Evolutionary conservation across 2,888 invertebrate genomes (phyloP).

Genomic region (Pseudococcus jackbeardsleyi): DNA sequence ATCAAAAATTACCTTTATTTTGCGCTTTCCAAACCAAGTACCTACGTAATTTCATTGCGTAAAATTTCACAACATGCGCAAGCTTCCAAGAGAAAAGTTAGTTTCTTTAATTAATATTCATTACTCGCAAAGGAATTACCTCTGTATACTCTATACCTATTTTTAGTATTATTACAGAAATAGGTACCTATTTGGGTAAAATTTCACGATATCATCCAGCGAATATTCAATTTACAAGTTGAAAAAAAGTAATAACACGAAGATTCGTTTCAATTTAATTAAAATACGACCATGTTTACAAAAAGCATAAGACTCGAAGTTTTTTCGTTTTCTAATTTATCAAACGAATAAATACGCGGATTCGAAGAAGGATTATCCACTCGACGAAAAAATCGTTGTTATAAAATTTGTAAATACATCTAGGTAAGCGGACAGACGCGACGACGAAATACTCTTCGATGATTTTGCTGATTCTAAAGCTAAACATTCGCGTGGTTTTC

Average conservation of each 20-base stretch:
- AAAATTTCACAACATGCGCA: background rate
- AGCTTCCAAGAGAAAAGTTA: background rate
- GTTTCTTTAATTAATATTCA: conserved; percentile 17
- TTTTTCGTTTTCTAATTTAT: background rate
- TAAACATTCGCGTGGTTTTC: background rate
- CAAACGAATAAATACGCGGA: background rate
- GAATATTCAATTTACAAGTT: background rate
- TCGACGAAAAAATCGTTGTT: background rate
- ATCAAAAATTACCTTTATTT: conserved; percentile 13
- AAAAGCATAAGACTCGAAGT: background rate
- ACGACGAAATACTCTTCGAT: background rate
- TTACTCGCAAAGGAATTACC: background rate
- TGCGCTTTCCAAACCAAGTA: background rate
- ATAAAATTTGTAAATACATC: background rate
- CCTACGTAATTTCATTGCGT: background rate
- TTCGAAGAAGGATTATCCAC: too few relatives aligned
- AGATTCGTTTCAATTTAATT: conserved; percentile 8
- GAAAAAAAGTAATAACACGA: background rate
- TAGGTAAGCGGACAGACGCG: background rate
- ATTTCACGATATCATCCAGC: background rate
- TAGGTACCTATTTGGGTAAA: background rate
- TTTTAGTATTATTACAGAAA: background rate
- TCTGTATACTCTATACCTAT: background rate
- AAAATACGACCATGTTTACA: background rate
- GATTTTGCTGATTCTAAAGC: background rate